Base-by-base conservation (phyloP, 2,113 vertebrate species). In the Chaetodon trifascialis region DNA sequence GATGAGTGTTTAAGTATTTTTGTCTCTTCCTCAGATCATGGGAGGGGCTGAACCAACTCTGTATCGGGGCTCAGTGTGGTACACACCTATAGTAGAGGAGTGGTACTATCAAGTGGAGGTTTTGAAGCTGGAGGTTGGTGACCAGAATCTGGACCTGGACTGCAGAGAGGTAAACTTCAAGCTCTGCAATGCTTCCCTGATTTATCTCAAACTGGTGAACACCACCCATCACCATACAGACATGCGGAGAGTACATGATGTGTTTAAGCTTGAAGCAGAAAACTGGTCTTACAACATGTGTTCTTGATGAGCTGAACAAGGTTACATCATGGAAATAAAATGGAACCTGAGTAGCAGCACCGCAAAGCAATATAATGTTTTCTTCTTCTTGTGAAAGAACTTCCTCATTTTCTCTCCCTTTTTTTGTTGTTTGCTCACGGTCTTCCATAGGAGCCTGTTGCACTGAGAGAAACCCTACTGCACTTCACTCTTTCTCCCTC, bases 41-140 rank as follows among this genome's bases (percentile, higher is more conserved):
- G 98, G 98, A 80, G 98, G 98, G 9, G 91, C 94, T 46, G 98
- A 99, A 84, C 96, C 97, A 2, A 95, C 94, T 8, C 86, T 99
- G 75, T 97, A 97, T 88, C 93, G 1, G 0, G 98, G 97, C 69
- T 92, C 96, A 9, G 94, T 99, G 83, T 99, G 98, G 98, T 99
- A 99, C 85, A 99, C 98, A 10, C 97, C 97, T 0, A 94, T 99
- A 69, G 93, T 96, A 49, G 96, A 97, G 85, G 97, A 98, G 84
- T 99, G 98, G 98, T 99, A 99, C 86, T 99, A 99, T 84, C 98
- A 99, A 82, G 96, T 99, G 62, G 98, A 99, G 92, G 95, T 99
- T 71, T 94, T 99, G 82, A 99, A 97, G 52, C 88, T 99, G 92
- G 98, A 99, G 86, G 96, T 99, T 0, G 97, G 97, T 44, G 95